These are phyloP conservation scores for Athene cunicularia DNA, from an alignment of 2,113 vertebrate genomes.

Conservation along the genomic window DNA sequence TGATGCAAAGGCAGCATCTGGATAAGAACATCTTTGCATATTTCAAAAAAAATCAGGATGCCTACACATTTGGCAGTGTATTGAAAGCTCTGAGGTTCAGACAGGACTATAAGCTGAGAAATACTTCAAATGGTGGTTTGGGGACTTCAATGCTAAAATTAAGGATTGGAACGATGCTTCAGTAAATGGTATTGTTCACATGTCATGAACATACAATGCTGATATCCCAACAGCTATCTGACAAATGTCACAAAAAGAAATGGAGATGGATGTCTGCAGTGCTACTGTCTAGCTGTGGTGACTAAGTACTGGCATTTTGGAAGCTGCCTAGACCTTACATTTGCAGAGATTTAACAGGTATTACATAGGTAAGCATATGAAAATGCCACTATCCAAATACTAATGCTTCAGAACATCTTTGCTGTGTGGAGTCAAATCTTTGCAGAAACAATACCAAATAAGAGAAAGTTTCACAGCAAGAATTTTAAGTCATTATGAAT, in stretches of 20 bases:
- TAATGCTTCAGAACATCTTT: background rate
- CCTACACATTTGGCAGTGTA: background rate
- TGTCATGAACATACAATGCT: background rate
- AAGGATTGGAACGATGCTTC: background rate
- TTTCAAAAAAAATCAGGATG: background rate
- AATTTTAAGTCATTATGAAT: background rate
- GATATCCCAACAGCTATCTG: background rate
- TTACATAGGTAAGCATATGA: background rate
- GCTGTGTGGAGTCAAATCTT: background rate
- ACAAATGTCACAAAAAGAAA: background rate
- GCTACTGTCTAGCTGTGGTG: background rate
- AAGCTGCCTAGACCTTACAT: background rate
- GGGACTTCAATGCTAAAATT: background rate
- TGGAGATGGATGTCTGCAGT: background rate
- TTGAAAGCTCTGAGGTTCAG: background rate
- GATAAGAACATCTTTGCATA: background rate
- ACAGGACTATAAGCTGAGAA: background rate
- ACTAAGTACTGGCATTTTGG: background rate
- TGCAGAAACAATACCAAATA: background rate
- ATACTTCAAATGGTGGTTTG: background rate
- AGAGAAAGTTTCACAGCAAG: background rate
- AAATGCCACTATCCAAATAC: background rate
- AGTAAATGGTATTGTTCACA: background rate
- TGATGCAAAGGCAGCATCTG: background rate
- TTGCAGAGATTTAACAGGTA: background rate